Percentiles rank a stretch among this genome's conserved stretches.
Evolutionary conservation across 2,888 invertebrate species (phyloP).

Genomic region (Noctua pronuba): DNA sequence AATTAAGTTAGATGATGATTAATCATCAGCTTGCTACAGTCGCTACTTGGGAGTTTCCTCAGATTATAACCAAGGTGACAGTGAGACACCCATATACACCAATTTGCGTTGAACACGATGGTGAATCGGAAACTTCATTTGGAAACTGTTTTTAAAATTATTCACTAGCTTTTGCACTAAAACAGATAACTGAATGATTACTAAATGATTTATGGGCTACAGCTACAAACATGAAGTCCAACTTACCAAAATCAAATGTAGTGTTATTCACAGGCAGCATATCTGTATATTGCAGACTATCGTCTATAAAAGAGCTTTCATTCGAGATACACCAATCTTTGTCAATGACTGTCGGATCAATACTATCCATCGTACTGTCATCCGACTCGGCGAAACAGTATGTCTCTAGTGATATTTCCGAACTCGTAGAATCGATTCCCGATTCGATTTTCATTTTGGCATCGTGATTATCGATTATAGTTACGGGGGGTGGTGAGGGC

Average conservation of each 20-base stretch:
- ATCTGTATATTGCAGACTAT: conserved; percentile 66
- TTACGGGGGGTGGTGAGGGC: conserved; percentile 24
- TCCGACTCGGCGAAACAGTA: conserved; percentile 66
- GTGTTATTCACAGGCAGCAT: conserved; percentile 69
- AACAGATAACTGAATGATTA: background rate
- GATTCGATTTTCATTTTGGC: conserved; percentile 60
- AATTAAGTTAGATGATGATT: background rate
- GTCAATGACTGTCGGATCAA: conserved; percentile 72
- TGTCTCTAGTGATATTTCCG: conserved; percentile 67
- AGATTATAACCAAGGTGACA: background rate
- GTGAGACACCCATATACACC: background rate
- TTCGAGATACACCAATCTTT: conserved; percentile 73
- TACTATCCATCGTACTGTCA: conserved; percentile 75
- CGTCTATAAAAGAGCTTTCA: conserved; percentile 51
- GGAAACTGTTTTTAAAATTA: background rate
- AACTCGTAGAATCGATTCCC: conserved; percentile 68
- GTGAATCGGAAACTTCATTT: background rate
- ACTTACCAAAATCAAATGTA: conserved; percentile 74
- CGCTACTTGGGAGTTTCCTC: background rate
- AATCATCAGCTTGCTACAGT: background rate
- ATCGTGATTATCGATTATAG: conserved; percentile 49
- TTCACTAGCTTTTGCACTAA: background rate
- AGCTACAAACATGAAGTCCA: background rate
- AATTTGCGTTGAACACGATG: background rate
- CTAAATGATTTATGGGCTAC: background rate